Percentiles rank a stretch among this genome's conserved stretches.
These are phyloP conservation scores for Nematopogon swammerdamellus DNA, from an alignment of 2,888 invertebrate species.

Conservation along the genomic window DNA sequence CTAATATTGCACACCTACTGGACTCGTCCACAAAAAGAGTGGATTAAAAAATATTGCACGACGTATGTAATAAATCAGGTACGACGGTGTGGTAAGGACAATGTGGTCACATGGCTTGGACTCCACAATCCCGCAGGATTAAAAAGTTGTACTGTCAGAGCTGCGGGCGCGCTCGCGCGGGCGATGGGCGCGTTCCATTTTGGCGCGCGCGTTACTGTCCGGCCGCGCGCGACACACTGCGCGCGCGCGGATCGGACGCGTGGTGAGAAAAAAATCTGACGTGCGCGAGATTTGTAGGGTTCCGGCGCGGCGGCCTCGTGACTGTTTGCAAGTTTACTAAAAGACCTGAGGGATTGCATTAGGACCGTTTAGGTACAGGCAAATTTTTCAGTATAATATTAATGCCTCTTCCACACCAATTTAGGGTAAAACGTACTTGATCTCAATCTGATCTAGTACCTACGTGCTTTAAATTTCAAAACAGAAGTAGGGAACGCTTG, in stretches of 20 bases:
- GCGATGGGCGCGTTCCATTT: slow-evolving; percentile 15
- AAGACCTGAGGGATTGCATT: too few relatives aligned
- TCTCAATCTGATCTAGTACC: too few relatives aligned
- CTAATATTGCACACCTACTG: slow-evolving; percentile 17
- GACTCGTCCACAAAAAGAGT: slow-evolving; percentile 7
- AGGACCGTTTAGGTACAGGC: too few relatives aligned
- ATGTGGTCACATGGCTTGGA: not conserved
- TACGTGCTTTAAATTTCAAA: too few relatives aligned
- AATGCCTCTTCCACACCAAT: too few relatives aligned
- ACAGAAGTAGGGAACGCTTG: too few relatives aligned
- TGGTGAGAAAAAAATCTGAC: not conserved
- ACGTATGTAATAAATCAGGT: slow-evolving; percentile 13
- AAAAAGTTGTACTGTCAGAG: slow-evolving; percentile 5
- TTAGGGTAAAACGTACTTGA: too few relatives aligned
- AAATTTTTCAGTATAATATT: too few relatives aligned
- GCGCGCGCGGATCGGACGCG: slow-evolving; percentile 11
- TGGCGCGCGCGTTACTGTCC: slow-evolving; percentile 24
- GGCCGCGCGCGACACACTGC: slow-evolving; percentile 19
- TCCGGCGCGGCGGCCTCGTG: too few relatives aligned
- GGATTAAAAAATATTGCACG: slow-evolving; percentile 34
- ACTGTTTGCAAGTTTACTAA: too few relatives aligned
- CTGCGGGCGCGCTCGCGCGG: slow-evolving; percentile 7
- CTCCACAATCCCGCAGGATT: slow-evolving; percentile 2
- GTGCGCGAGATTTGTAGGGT: not conserved
- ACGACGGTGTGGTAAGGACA: slow-evolving; percentile 5